Conservation (phyloP, 2,797 vertebrate genomes). For the Hemibagrus guttatus region DNA sequence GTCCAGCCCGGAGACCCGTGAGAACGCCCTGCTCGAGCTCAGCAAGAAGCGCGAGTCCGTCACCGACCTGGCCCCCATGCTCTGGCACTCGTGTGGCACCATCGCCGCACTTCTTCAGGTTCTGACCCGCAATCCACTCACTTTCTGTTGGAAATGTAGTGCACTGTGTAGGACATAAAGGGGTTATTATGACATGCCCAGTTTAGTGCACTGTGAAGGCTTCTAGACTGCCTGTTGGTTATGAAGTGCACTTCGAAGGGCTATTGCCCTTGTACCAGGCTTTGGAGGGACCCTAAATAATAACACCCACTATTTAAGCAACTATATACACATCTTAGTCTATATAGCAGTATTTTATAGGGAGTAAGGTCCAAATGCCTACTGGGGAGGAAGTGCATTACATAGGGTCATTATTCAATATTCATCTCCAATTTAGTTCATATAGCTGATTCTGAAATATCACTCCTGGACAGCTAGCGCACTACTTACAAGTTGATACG, state of each 20-base stretch:
- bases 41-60: conserved; percentile 98
- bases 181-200: background rate
- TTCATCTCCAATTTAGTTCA: background rate
- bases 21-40: conserved; percentile 94
- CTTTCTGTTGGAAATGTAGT: background rate
- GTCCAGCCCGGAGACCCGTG: conserved; percentile 94
- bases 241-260: background rate
- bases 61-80: conserved; percentile 94
- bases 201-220: background rate
- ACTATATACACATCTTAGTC: too few species aligned
- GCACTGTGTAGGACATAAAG: background rate
- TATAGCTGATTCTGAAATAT: background rate
- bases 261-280: too few species aligned
- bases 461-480: background rate
- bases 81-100: conserved; percentile 97
- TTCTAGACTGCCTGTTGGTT: background rate
- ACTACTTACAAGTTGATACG: background rate
- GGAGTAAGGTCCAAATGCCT: background rate
- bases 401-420: background rate
- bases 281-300: too few species aligned
- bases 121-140: background rate
- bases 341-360: too few species aligned
- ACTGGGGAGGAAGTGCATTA: background rate
- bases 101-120: conserved; percentile 97
- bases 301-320: too few species aligned